Conservation (phyloP, 2,797 vertebrate genomes). For the Momotus momota region DNA sequence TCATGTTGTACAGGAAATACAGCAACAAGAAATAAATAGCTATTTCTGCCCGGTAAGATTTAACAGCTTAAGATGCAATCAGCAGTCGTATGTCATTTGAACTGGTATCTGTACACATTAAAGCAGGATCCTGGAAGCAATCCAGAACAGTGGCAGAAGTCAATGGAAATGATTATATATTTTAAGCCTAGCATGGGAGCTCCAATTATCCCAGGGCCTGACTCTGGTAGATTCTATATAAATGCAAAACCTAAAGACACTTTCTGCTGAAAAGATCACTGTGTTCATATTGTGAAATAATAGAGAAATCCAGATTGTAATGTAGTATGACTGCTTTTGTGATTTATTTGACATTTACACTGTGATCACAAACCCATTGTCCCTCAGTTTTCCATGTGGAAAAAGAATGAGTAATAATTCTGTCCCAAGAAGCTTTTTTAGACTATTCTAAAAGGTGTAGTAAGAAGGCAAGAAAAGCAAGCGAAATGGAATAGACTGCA, state of each 20-base stretch:
- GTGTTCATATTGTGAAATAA: background rate
- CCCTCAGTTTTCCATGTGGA: background rate
- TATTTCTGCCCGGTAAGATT: background rate
- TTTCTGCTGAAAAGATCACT: background rate
- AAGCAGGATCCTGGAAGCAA: background rate
- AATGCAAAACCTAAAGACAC: background rate
- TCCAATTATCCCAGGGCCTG: rapidly evolving
- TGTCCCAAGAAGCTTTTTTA: background rate
- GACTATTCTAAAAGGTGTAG: background rate
- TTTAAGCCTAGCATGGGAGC: background rate
- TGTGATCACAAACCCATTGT: background rate
- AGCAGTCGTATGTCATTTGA: background rate
- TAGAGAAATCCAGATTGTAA: background rate
- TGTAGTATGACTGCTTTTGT: background rate
- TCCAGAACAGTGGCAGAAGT: background rate
- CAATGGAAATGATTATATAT: background rate
- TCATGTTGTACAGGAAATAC: background rate
- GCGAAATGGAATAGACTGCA: background rate
- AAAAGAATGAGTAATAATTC: background rate
- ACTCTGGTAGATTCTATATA: background rate
- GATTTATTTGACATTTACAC: background rate
- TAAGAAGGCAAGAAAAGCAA: background rate
- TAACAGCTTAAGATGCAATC: background rate
- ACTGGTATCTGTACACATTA: background rate
- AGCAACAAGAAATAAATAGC: background rate